Base-by-base conservation (phyloP, 2,113 vertebrate genomes). In the Bothrops jararaca region DNA sequence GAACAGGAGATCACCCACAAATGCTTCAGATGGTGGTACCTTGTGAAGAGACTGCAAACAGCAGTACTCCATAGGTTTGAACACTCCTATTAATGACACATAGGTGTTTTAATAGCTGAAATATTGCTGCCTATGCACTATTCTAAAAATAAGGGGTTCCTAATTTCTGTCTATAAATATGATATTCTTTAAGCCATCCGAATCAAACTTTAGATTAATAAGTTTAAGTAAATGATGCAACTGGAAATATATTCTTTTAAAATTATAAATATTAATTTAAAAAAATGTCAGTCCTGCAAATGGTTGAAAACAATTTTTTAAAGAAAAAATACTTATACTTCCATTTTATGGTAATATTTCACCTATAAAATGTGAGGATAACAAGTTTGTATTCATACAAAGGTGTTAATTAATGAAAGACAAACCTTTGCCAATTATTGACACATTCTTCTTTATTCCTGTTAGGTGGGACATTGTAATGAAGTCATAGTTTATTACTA, bases 321-420 rank as follows among this genome's bases (percentile, higher is more conserved):
- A 95, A 94, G 56, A 93, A 93, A 80, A 86, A 93, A 91, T 95
- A 94, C 91, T 18, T 0, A 60, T 93, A 93, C 74, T 95, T 95
- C 96, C 96, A 97, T 98, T 98, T 98, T 97, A 95, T 95, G 94
- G 94, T 97, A 98, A 98, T 97, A 97, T 98, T 98, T 98, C 97
- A 96, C 98, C 97, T 97, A 96, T 95, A 95, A 97, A 97, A 97
- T 1, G 94, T 96, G 96, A 97, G 94, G 97, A 98, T 97, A 96
- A 96, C 97, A 97, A 97, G 97, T 98, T 97, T 98, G 96, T 98
- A 97, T 97, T 98, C 96, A 96, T 96, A 96, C 94, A 94, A 98
- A 98, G 98, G 98, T 98, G 98, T 98, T 99, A 99, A 99, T 99
- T 98, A 98, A 98, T 98, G 98, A 98, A 98, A 97, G 96, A 98